Base-by-base conservation (phyloP, 1,140 invertebrate genomes). In the Danaus plexippus region DNA sequence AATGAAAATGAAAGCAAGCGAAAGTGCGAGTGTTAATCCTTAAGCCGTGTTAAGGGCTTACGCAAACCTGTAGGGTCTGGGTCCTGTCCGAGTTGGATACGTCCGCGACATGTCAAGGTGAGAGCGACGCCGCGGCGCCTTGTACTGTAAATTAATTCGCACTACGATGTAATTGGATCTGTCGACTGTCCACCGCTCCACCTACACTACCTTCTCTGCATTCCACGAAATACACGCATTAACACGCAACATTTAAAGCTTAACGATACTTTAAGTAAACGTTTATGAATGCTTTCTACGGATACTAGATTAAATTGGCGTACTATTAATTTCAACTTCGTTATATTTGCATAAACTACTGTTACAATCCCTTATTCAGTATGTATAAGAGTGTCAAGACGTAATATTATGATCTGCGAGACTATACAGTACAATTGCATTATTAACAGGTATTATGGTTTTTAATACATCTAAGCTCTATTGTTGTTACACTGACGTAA, bases 131-230 rank as follows among this genome's bases (percentile, higher is more conserved):
- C 50, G 57, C 64, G 72, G 72, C 72, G 69, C 71, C 71, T 63
- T 63, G 60, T 61, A 69, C 67, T 60, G 76, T 80, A 78, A 84
- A 81, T 84, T 83, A 68, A 71, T 81, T 74, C 69, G 64, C 69
- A 64, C 65, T 71, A 57, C 64, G 67, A 73, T 70, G 69, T 81
- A 80, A 81, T 81, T 77, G 71, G 72, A 83, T 73, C 66, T 67
- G 65, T 67, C 45, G 50, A 52, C 50, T 32, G n/a, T 67, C 45
- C 54, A 52, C 50, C 15, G n/a, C 54, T 65, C 63, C 75, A 67
- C 80, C 78, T 66, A 74, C 75, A 66, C 66, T 50, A 59, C 43
- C 62, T 61, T 59, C 57, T 63, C 60, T 69, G 58, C 65, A 61
- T 64, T 67, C 63, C 61, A 68, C 61, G 59, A 61, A 63, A 59